These are phyloP conservation scores for Petrosia ficiformis DNA, from an alignment of 37 sponge, comb jelly and placozoan genomes.

Conservation along the genomic window DNA sequence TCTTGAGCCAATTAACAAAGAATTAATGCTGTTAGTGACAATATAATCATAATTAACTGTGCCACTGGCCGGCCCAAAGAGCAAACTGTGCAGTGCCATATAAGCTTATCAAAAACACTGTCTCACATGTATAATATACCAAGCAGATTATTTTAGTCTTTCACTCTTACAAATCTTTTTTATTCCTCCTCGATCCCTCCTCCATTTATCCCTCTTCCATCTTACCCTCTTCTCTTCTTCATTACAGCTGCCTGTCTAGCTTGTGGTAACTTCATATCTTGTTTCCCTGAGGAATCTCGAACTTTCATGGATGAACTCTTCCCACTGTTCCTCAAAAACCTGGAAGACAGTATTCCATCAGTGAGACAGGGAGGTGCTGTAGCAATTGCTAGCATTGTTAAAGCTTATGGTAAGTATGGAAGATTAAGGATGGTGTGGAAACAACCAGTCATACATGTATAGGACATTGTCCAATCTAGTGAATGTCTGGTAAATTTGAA, in stretches of 20 bases:
- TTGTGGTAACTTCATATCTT: constrained; percentile 92
- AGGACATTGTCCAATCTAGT: background rate
- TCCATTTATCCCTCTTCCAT: background rate
- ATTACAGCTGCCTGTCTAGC: constrained; percentile 85
- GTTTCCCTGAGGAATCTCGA: constrained; percentile 75
- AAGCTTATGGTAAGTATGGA: constrained; percentile 58
- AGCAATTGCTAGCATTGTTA: constrained; percentile 67
- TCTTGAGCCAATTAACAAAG: too few relatives aligned
- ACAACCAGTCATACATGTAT: too few relatives aligned
- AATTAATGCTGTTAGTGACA: too few relatives aligned
- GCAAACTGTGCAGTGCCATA: too few relatives aligned
- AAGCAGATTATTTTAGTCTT: too few relatives aligned
- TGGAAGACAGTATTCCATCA: constrained; percentile 92
- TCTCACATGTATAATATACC: too few relatives aligned
- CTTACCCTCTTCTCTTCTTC: background rate
- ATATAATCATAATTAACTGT: too few relatives aligned
- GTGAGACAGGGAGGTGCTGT: constrained; percentile 92
- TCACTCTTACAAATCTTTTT: too few relatives aligned
- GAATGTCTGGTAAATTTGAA: too few relatives aligned
- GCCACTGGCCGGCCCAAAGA: too few relatives aligned
- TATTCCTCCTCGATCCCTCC: background rate
- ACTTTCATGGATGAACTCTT: constrained; percentile 53
- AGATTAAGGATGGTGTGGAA: too few relatives aligned
- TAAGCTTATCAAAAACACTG: too few relatives aligned
- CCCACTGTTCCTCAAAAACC: constrained; percentile 71